phyloP scores from a whole-genome alignment of 2,113 vertebrate genomes.

The Podarcis cretensis region DNA sequence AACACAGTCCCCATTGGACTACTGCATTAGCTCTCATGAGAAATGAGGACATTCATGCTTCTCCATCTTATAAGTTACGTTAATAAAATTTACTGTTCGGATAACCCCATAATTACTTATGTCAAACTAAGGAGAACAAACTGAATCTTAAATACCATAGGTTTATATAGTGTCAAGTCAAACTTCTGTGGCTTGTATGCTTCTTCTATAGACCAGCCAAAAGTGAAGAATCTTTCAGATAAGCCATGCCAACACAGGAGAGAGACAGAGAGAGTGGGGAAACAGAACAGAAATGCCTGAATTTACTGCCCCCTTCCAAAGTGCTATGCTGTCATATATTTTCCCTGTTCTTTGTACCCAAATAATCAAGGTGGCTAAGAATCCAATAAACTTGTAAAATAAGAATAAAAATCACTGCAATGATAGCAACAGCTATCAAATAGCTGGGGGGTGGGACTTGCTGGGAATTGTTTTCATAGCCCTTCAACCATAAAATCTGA shows the following conservation, averaged over 20 bases:
- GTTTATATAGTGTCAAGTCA: not conserved
- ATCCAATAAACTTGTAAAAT: not conserved
- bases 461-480: not conserved
- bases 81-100: conserved; percentile 4
- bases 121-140: conserved; percentile 8
- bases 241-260: not conserved
- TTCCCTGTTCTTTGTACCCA: not conserved
- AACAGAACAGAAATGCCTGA: not conserved
- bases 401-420: not conserved
- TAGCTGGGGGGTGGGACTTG: not conserved
- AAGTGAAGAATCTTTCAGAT: not conserved
- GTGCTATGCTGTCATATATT: not conserved
- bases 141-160: not conserved
- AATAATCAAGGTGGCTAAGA: not conserved
- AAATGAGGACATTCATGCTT: not conserved
- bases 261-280: not conserved
- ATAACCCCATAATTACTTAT: not conserved
- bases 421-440: not conserved
- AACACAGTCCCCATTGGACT: not conserved
- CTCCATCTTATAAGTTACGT: not conserved
- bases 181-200: not conserved
- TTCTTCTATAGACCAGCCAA: not conserved
- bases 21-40: not conserved
- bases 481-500: not conserved
- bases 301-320: not conserved